These are phyloP conservation scores for Phrynocephalus forsythii DNA, from an alignment of 2,797 vertebrate species.

Conservation along the genomic window DNA sequence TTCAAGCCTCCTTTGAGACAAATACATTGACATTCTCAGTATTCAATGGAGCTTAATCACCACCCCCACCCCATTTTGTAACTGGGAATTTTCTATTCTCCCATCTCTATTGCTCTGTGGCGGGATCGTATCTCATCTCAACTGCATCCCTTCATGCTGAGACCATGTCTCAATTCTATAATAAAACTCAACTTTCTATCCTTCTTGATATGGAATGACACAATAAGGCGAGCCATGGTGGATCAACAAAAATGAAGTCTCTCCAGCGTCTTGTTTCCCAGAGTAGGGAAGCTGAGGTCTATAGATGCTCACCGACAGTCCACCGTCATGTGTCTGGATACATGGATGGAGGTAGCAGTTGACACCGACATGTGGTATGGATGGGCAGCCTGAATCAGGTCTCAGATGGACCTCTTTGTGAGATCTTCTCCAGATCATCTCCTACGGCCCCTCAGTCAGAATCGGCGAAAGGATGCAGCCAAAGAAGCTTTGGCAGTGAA, in stretches of 20 bases:
- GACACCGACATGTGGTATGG: background rate
- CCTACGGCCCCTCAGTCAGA: background rate
- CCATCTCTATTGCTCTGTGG: background rate
- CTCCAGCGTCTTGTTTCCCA: too few species aligned
- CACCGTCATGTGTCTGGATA: background rate
- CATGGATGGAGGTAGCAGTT: background rate
- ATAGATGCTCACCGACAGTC: too few species aligned
- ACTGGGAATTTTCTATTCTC: background rate
- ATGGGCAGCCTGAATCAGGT: background rate
- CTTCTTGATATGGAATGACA: too few species aligned
- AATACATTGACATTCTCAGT: background rate
- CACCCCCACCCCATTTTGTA: background rate
- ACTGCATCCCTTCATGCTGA: too few species aligned
- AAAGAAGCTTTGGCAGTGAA: background rate
- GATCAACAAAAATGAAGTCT: too few species aligned
- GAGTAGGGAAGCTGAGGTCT: too few species aligned
- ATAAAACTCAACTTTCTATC: too few species aligned
- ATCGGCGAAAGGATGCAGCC: background rate
- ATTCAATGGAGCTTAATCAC: background rate
- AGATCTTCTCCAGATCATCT: background rate
- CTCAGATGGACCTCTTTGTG: too few species aligned
- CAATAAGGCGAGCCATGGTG: too few species aligned
- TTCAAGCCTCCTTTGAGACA: background rate
- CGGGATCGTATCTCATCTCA: background rate
- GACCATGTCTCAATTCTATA: too few species aligned